These are phyloP conservation scores for Colistium nudipinnis DNA, from an alignment of 2,113 vertebrate species.

Conservation along the genomic window DNA sequence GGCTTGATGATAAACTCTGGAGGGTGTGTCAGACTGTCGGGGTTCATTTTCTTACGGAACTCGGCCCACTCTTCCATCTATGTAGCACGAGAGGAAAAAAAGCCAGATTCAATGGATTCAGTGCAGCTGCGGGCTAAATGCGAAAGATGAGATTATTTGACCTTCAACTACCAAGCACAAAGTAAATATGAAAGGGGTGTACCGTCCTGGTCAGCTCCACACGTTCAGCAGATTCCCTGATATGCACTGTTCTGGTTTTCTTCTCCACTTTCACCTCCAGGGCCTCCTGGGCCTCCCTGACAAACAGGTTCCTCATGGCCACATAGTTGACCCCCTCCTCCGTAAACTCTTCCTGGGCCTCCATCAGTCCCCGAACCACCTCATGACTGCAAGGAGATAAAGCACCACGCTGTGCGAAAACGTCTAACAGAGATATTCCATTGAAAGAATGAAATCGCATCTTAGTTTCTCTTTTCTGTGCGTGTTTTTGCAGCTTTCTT, in stretches of 20 bases:
- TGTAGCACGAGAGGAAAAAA: neutral
- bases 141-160: neutral
- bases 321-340: slow-evolving; percentile 92
- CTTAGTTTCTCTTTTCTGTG: neutral
- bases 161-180: neutral
- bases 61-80: slow-evolving; percentile 90
- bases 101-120: neutral
- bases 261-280: slow-evolving; percentile 84
- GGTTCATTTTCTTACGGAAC: slow-evolving; percentile 91
- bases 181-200: slow-evolving; percentile 31
- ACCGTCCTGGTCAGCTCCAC: slow-evolving; percentile 88
- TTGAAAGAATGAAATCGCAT: too few relatives aligned
- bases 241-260: slow-evolving; percentile 84
- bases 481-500: neutral
- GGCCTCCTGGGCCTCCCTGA: slow-evolving; percentile 71
- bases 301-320: slow-evolving; percentile 93
- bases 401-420: slow-evolving; percentile 7
- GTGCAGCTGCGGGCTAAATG: neutral
- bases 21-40: slow-evolving; percentile 89
- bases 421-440: too few relatives aligned
- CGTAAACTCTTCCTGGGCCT: slow-evolving; percentile 82
- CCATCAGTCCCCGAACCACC: slow-evolving; percentile 74
- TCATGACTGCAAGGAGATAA: slow-evolving; percentile 71
- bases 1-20: slow-evolving; percentile 92
- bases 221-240: slow-evolving; percentile 90